Base-by-base conservation (phyloP, 1,140 invertebrate species). In the Zaprionus ornatus region DNA sequence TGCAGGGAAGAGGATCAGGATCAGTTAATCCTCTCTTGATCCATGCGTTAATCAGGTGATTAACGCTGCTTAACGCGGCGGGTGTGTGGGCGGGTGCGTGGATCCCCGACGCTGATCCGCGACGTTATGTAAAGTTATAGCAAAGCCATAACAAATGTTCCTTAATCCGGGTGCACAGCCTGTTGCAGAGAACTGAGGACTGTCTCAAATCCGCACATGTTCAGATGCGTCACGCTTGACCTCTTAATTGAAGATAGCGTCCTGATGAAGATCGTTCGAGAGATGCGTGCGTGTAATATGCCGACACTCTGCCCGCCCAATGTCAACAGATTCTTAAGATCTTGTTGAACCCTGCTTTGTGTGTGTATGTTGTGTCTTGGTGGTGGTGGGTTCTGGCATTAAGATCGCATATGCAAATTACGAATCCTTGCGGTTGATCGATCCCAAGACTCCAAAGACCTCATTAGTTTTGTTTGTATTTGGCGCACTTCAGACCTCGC, bases 121-220 rank as follows among this genome's bases (percentile, higher is more conserved):
- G 50, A 65, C 29, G 76, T 88, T 88, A 88, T 88, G 85, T 88
- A 88, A 88, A 88, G 66, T 90, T 90, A 69, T 85, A 60, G 62
- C 66, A 66, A 77, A 67, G 73, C 59, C 84, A 74, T 77, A 68
- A 85, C 79, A 78, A 74, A 78, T 68, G 63, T 74, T 52, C n/a
- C 70, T 74, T 74, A 78, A 74, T 42, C 69, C 69, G 37, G 17
- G 29, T 56, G 35, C 40, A 1, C 35, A n/a, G 27, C 12, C 21
- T 23, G 35, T 12, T 29, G 15, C 17, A 13, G 0, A n/a, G 10
- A 4, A 25, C n/a, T n/a, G 15, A 32, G 29, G n/a, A 37, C 4
- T n/a, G 13, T 52, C 32, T 12, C 67, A 82, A 54, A 60, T 74
- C 29, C 21, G 23, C 62, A 69, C 71, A 80, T 76, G 66, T 69